Evolutionary conservation across 2,888 invertebrate genomes (phyloP).

Genomic region (Brenthis ino): DNA sequence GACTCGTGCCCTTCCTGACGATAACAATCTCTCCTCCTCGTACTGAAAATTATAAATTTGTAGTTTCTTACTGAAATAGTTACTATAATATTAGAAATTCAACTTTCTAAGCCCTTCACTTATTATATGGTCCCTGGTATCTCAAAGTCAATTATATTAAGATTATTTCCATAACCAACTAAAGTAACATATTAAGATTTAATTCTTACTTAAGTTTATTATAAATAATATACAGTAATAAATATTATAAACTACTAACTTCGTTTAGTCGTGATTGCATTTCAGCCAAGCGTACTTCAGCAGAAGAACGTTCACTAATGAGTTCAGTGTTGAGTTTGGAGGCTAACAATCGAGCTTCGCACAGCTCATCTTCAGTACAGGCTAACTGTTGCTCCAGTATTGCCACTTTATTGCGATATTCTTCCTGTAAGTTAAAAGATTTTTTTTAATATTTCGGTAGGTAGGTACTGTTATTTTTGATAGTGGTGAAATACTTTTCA

Average conservation of each 20-base stretch:
- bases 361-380: slow-evolving; percentile 93
- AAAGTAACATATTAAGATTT: neutral
- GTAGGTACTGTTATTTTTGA: no score
- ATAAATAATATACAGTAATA: no score
- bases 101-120: no score
- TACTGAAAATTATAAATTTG: slow-evolving; percentile 72
- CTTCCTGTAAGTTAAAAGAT: slow-evolving; percentile 75
- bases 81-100: neutral
- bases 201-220: no score
- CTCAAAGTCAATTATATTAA: no score
- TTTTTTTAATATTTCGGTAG: neutral
- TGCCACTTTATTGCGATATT: slow-evolving; percentile 86
- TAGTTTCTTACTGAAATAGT: no score
- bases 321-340: slow-evolving; percentile 94
- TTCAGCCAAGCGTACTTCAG: slow-evolving; percentile 93
- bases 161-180: neutral
- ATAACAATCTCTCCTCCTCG: slow-evolving; percentile 93
- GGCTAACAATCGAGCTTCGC: slow-evolving; percentile 90
- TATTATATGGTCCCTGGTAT: no score
- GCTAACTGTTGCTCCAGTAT: slow-evolving; percentile 91
- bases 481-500: no score
- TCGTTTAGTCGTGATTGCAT: slow-evolving; percentile 94
- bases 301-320: slow-evolving; percentile 93
- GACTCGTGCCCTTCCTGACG: slow-evolving; percentile 91
- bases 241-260: slow-evolving; percentile 59